Conservation (phyloP, 2,113 vertebrate genomes). For the Hemiprocne comata region DNA sequence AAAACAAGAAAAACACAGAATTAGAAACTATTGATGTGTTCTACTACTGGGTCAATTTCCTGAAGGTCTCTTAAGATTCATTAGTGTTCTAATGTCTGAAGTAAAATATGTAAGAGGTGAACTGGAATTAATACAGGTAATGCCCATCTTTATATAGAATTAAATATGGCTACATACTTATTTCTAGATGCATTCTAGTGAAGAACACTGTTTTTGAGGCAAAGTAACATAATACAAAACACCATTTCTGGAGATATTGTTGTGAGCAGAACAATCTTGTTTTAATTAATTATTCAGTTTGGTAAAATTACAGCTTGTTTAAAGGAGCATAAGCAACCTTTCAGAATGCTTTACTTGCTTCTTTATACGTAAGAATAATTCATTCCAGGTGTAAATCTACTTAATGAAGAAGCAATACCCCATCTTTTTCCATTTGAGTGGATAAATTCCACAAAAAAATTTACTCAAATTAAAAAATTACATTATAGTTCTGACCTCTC, state of each 20-base stretch:
- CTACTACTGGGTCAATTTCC: not conserved
- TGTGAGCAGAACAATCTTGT: constrained; percentile 15
- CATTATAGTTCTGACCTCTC: not conserved
- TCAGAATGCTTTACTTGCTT: constrained; percentile 46
- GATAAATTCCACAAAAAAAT: constrained; percentile 18
- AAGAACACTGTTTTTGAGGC: not conserved
- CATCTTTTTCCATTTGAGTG: not conserved
- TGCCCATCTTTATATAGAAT: not conserved
- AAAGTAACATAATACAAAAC: not conserved
- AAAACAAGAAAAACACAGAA: not conserved
- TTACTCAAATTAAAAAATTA: not conserved
- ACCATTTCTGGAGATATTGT: not conserved
- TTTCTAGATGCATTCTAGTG: not conserved
- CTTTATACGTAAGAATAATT: constrained; percentile 23
- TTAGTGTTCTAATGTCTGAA: not conserved
- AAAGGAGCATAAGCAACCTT: constrained; percentile 33
- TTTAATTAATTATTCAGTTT: constrained; percentile 56
- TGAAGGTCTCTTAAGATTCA: not conserved
- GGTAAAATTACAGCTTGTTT: constrained; percentile 40
- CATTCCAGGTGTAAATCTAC: constrained; percentile 36
- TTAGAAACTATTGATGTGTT: not conserved
- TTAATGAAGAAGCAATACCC: constrained; percentile 22
- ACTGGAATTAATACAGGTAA: not conserved
- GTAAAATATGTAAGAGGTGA: not conserved
- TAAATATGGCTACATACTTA: not conserved